phyloP scores from a whole-genome alignment of 2,797 vertebrate genomes.

The Phalanger gymnotis region DNA sequence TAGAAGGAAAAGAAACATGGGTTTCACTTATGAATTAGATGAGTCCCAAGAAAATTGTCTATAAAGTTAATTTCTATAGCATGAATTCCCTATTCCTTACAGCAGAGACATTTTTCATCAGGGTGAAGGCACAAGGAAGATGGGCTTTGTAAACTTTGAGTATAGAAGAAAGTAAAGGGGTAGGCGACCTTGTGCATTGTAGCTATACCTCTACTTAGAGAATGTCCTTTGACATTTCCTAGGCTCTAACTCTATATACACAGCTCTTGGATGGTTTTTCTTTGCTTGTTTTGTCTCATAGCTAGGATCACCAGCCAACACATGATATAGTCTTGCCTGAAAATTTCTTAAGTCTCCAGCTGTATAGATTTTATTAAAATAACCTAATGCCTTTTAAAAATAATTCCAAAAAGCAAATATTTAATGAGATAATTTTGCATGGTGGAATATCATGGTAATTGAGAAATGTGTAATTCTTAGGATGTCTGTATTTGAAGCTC shows the following conservation, averaged over 20 bases:
- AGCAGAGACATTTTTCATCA: not conserved
- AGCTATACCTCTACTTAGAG: not conserved
- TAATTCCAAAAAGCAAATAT: not conserved
- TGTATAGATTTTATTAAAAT: slow-evolving; percentile 5
- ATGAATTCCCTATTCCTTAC: not conserved
- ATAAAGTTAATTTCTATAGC: not conserved
- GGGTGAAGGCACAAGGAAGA: not conserved
- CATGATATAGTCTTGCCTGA: not conserved
- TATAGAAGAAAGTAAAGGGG: not conserved
- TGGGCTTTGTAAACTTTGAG: not conserved
- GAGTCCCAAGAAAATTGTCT: not conserved
- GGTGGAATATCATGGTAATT: not conserved
- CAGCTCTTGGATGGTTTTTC: not conserved
- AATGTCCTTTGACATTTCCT: not conserved
- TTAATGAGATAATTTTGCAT: not conserved
- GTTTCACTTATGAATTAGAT: not conserved
- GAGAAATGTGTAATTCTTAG: not conserved
- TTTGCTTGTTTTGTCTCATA: not conserved
- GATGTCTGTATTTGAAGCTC: slow-evolving; percentile 40
- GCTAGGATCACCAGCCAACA: not conserved
- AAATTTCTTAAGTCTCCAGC: not conserved
- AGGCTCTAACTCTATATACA: not conserved
- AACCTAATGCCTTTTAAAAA: not conserved
- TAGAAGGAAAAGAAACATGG: not conserved
- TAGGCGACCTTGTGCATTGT: not conserved